These are phyloP conservation scores for Stenopsyche tienmushanensis DNA, from an alignment of 1,140 invertebrate genomes.

Conservation along the genomic window DNA sequence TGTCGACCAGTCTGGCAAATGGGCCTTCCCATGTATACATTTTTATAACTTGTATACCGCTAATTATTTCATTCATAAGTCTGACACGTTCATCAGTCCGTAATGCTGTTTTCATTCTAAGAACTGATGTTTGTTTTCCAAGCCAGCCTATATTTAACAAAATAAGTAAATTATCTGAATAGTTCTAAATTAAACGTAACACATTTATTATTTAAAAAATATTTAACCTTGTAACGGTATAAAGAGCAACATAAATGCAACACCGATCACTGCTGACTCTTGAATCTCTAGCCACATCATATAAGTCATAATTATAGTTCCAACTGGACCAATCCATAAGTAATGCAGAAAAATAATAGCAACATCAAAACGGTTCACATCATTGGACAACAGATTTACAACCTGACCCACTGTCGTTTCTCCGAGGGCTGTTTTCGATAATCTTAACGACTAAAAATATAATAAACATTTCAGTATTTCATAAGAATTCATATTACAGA, in stretches of 20 bases:
- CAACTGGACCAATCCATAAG: slow-evolving; percentile 79
- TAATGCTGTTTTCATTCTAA: slow-evolving; percentile 54
- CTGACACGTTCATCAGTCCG: slow-evolving; percentile 79
- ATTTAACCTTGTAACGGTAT: slow-evolving; percentile 80
- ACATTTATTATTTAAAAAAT: too few species aligned
- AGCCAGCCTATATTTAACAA: slow-evolving; percentile 50
- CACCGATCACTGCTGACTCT: slow-evolving; percentile 73
- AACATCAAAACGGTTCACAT: slow-evolving; percentile 73
- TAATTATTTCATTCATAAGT: slow-evolving; percentile 82
- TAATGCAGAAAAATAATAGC: slow-evolving; percentile 71
- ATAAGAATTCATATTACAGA: not conserved
- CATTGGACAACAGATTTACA: slow-evolving; percentile 90
- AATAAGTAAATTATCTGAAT: too few species aligned
- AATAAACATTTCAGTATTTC: too few species aligned
- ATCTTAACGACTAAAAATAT: slow-evolving; percentile 58
- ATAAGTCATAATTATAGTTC: slow-evolving; percentile 72
- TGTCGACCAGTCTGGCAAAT: slow-evolving; percentile 63
- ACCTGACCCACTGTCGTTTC: slow-evolving; percentile 84
- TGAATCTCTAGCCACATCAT: slow-evolving; percentile 75
- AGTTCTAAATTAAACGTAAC: too few species aligned
- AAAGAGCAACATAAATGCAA: slow-evolving; percentile 74
- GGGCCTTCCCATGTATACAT: slow-evolving; percentile 81
- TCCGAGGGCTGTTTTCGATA: slow-evolving; percentile 70
- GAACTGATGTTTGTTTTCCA: slow-evolving; percentile 58
- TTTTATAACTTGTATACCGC: slow-evolving; percentile 74